A percentile compares a stretch with the other conserved stretches of the same genome.
Conservation (phyloP, 2,888 invertebrate genomes). For the Nymphalis polychloros region DNA sequence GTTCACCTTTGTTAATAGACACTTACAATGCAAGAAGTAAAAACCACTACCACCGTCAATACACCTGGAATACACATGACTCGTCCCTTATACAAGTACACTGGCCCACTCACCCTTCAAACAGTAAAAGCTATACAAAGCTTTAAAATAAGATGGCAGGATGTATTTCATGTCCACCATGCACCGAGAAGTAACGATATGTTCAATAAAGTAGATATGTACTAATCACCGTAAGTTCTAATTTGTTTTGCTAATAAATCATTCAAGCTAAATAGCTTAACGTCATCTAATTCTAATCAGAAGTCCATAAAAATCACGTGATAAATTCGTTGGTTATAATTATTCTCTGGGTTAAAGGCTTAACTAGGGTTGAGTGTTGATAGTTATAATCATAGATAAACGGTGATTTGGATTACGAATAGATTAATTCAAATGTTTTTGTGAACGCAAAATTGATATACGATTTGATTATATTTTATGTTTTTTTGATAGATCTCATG, state of each 20-base stretch:
- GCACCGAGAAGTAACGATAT: too few species aligned
- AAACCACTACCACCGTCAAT: too few species aligned
- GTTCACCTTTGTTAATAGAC: too few species aligned
- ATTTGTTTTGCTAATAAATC: slow-evolving; percentile 1
- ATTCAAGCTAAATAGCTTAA: neutral
- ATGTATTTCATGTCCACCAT: too few species aligned
- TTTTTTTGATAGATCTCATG: too few species aligned
- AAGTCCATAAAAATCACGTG: slow-evolving; percentile 20
- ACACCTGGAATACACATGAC: too few species aligned
- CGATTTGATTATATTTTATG: too few species aligned
- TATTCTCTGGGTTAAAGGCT: slow-evolving; percentile 14
- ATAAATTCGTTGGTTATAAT: slow-evolving; percentile 14
- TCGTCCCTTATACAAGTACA: too few species aligned
- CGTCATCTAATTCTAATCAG: slow-evolving; percentile 8
- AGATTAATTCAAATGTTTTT: slow-evolving; percentile 21
- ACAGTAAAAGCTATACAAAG: too few species aligned
- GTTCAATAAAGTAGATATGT: neutral
- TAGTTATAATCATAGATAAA: slow-evolving; percentile 29
- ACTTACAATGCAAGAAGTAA: too few species aligned
- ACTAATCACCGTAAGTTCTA: neutral
- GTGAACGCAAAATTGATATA: neutral
- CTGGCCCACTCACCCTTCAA: too few species aligned
- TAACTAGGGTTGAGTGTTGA: slow-evolving; percentile 13
- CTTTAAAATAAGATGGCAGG: too few species aligned
- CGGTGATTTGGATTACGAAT: slow-evolving; percentile 20